A percentile compares a stretch with the other conserved stretches of the same genome.
Evolutionary conservation across 2,797 vertebrate species (phyloP).

Genomic region (Gephyroberyx darwinii): DNA sequence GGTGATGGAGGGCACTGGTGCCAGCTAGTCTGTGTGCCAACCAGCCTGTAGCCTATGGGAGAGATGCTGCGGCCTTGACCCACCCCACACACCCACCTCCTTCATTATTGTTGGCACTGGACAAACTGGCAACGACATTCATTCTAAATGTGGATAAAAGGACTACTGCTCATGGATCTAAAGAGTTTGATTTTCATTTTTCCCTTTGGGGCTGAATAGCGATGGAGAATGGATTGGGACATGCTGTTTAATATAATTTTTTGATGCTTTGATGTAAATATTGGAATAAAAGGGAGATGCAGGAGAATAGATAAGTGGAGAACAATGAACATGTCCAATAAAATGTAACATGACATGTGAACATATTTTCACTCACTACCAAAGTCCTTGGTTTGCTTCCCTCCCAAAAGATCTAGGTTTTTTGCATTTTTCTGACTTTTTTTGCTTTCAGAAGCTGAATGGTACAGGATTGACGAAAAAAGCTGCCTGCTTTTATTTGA

Average conservation of each 20-base stretch:
- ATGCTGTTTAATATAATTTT: conserved; percentile 96
- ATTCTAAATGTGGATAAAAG: conserved; percentile 73
- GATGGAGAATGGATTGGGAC: conserved; percentile 73
- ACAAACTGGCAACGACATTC: conserved; percentile 75
- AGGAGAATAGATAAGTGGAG: conserved; percentile 83
- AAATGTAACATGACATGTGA: conserved; percentile 75
- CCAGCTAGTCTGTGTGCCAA: conserved; percentile 86
- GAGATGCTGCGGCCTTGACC: conserved; percentile 71
- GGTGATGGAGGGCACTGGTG: conserved; percentile 98
- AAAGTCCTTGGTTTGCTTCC: conserved; percentile 77
- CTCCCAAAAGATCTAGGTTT: conserved; percentile 62
- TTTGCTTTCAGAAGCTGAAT: conserved; percentile 78
- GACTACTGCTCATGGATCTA: conserved; percentile 75
- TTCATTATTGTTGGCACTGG: conserved; percentile 81
- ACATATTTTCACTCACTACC: conserved; percentile 75
- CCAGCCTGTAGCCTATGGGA: conserved; percentile 69
- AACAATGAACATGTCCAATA: conserved; percentile 75
- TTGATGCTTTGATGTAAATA: conserved; percentile 96
- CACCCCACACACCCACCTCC: conserved; percentile 59
- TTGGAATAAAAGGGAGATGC: conserved; percentile 84
- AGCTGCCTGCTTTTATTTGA: conserved; percentile 72
- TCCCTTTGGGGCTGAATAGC: conserved; percentile 56
- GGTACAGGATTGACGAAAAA: conserved; percentile 69
- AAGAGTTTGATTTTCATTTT: conserved; percentile 66
- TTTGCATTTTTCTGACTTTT: conserved; percentile 55